These are phyloP conservation scores for Crepidodera aurea DNA, from an alignment of 2,888 invertebrate genomes.

Conservation along the genomic window DNA sequence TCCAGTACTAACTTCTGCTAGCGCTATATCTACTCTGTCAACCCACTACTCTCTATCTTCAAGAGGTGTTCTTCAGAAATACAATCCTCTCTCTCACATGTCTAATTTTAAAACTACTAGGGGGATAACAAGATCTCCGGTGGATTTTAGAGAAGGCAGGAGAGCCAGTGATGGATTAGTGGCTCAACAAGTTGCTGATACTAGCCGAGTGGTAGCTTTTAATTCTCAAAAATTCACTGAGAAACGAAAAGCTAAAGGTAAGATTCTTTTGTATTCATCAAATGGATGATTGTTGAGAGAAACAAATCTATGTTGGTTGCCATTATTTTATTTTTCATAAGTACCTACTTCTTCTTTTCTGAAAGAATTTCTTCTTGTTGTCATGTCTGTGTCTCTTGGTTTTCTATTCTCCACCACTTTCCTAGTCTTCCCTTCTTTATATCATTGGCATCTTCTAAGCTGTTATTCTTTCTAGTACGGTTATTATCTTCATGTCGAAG, in stretches of 20 bases:
- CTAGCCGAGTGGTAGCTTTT: conserved; percentile 71
- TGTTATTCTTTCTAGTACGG: too few relatives aligned
- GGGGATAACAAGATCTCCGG: conserved; percentile 77
- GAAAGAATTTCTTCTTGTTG: too few relatives aligned
- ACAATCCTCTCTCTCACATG: conserved; percentile 71
- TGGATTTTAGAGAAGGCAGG: conserved; percentile 73
- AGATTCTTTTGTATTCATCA: background rate
- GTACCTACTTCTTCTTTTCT: too few relatives aligned
- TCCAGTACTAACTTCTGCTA: conserved; percentile 54
- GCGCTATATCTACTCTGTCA: conserved; percentile 40
- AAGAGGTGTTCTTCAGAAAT: conserved; percentile 61
- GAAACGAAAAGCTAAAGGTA: conserved; percentile 80
- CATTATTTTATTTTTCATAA: too few relatives aligned
- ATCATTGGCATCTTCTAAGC: too few relatives aligned
- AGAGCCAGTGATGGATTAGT: conserved; percentile 93
- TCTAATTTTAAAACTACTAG: conserved; percentile 69
- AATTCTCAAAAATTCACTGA: conserved; percentile 80
- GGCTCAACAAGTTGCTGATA: conserved; percentile 71
- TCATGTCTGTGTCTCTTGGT: too few relatives aligned
- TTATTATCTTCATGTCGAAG: too few relatives aligned
- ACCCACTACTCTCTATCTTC: conserved; percentile 50
- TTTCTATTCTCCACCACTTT: too few relatives aligned
- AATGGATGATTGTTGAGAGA: too few relatives aligned
- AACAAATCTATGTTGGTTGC: too few relatives aligned
- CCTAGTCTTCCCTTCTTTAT: too few relatives aligned